phyloP scores from a whole-genome alignment of 2,888 invertebrate genomes.

The Drosophila histrio region DNA sequence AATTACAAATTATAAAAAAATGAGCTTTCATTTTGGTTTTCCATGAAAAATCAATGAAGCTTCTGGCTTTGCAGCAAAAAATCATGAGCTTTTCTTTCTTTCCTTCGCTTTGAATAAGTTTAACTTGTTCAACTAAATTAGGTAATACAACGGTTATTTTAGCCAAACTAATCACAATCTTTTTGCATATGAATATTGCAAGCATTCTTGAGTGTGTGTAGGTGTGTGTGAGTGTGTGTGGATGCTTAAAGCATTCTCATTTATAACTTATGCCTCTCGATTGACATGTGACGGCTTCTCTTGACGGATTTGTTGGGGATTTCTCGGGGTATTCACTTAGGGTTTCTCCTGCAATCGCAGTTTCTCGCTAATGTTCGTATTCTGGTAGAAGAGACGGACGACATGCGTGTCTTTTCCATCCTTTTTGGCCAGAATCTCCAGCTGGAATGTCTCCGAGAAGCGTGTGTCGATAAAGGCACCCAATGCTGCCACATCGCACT shows the following conservation, averaged over 20 bases:
- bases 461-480: slow-evolving; percentile 88
- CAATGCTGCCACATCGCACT: slow-evolving; percentile 87
- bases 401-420: slow-evolving; percentile 57
- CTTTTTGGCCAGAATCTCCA: slow-evolving; percentile 78
- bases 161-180: slow-evolving; percentile 71
- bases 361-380: slow-evolving; percentile 77
- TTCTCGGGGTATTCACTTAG: slow-evolving; percentile 17
- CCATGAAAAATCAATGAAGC: slow-evolving; percentile 75
- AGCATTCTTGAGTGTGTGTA: slow-evolving; percentile 50
- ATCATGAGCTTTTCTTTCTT: slow-evolving; percentile 39
- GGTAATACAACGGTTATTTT: slow-evolving; percentile 65
- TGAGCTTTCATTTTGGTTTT: slow-evolving; percentile 69
- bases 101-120: slow-evolving; percentile 49
- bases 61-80: slow-evolving; percentile 49
- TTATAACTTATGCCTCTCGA: slow-evolving; percentile 30
- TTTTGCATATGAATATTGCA: slow-evolving; percentile 53
- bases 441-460: slow-evolving; percentile 85
- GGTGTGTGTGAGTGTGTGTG: slow-evolving; percentile 7
- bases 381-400: slow-evolving; percentile 81
- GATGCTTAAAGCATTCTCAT: slow-evolving; percentile 36
- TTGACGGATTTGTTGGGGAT: slow-evolving; percentile 21
- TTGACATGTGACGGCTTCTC: slow-evolving; percentile 25
- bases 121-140: slow-evolving; percentile 64
- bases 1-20: slow-evolving; percentile 36
- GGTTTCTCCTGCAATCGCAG: slow-evolving; percentile 62